These are phyloP conservation scores for Epirrhoe tristata DNA, from an alignment of 2,888 invertebrate genomes.

Conservation along the genomic window DNA sequence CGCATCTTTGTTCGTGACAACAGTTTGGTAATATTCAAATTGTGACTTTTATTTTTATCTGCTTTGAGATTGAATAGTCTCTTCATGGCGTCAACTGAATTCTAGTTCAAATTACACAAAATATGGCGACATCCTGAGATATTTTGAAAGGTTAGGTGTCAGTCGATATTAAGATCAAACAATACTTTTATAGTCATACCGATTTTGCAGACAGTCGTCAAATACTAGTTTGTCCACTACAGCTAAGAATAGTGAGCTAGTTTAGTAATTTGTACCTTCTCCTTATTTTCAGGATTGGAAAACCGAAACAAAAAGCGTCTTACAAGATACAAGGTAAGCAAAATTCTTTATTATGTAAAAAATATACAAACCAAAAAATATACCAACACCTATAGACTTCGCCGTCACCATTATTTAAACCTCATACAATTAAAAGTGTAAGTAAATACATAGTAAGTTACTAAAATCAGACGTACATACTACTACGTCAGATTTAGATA, in stretches of 20 bases:
- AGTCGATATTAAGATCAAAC: too few relatives aligned
- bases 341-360: neutral
- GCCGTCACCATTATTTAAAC: too few relatives aligned
- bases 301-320: conserved; percentile 8
- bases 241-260: too few relatives aligned
- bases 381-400: too few relatives aligned
- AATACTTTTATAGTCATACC: too few relatives aligned
- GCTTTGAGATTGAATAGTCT: conserved; percentile 30
- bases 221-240: too few relatives aligned
- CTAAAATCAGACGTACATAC: too few relatives aligned
- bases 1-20: conserved; percentile 32
- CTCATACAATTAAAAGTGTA: too few relatives aligned
- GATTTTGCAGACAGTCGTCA: too few relatives aligned
- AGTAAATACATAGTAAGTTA: too few relatives aligned
- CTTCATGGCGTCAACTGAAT: conserved; percentile 21
- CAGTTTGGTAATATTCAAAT: conserved; percentile 34
- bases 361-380: too few relatives aligned
- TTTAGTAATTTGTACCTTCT: neutral
- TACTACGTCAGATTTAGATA: too few relatives aligned
- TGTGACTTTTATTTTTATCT: conserved; percentile 38
- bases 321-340: conserved; percentile 20
- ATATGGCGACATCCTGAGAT: conserved; percentile 2
- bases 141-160: neutral
- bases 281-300: conserved; percentile 20
- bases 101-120: conserved; percentile 14